These are phyloP conservation scores for Lottia scabra DNA, from an alignment of 2,888 invertebrate species.

Conservation along the genomic window DNA sequence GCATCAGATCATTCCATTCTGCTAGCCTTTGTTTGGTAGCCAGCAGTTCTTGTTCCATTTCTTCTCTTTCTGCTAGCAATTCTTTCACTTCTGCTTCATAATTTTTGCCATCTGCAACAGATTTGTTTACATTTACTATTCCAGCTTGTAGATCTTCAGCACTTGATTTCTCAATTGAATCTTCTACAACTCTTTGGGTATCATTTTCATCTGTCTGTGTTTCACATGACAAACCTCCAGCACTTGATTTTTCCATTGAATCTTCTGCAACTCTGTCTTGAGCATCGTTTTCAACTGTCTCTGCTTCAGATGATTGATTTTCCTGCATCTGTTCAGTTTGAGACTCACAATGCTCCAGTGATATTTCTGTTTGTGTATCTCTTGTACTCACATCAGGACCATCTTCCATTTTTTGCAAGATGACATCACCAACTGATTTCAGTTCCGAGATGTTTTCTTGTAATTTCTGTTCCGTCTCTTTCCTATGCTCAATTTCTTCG, in stretches of 20 bases:
- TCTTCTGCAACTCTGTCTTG: background rate
- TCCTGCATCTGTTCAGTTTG: too few species aligned
- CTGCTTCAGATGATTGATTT: too few species aligned
- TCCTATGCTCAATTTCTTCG: slow-evolving; percentile 16
- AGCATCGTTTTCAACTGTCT: too few species aligned
- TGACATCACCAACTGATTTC: background rate
- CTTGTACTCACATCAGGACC: too few species aligned
- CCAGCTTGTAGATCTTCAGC: background rate
- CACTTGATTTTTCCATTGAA: background rate
- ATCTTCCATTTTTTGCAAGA: background rate
- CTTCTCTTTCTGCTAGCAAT: slow-evolving; percentile 40
- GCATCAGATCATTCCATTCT: slow-evolving; percentile 64
- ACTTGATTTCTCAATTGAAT: background rate
- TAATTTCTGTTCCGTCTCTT: slow-evolving; percentile 20
- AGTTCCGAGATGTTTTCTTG: slow-evolving; percentile 16
- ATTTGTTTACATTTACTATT: background rate
- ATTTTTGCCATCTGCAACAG: background rate
- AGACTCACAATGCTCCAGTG: too few species aligned
- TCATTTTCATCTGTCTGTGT: too few species aligned
- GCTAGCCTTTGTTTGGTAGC: slow-evolving; percentile 29
- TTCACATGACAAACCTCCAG: too few species aligned
- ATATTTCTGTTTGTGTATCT: too few species aligned
- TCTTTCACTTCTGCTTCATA: slow-evolving; percentile 28
- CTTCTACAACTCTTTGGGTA: background rate
- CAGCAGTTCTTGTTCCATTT: slow-evolving; percentile 30